Evolutionary conservation across 2,797 vertebrate genomes (phyloP), one percentile per base, ranked within the genome.

Genomic region (Phaenicophaeus curvirostris): DNA sequence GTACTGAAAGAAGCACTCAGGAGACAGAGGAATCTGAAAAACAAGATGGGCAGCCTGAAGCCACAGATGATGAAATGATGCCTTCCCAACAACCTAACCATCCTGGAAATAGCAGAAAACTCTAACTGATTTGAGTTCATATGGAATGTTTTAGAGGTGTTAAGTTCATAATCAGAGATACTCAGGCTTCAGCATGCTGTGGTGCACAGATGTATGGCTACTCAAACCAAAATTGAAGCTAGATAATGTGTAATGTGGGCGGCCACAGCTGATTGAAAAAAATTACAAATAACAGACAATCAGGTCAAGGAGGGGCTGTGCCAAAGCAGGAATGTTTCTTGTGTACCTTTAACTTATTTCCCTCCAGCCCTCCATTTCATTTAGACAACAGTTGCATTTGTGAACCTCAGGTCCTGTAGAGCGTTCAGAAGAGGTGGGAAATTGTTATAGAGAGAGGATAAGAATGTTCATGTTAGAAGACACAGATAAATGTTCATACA

Each of bases 121-220:
- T 57, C 44, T 72, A 69, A 87, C 39, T 75, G 82, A 0, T 75
- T 89, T 84, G 89, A 94, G 85, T 41, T 87, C 90, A 95, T 92
- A 90, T 87, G 85, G 92, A 95, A 95, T 7, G 0, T 85, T 95
- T 96, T 85, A 96, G 89, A 94, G 85, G 95, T 93, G 90, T 94
- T 92, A 92, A 91, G 51, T 89, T 96, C 91, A 87, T 89, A 96
- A 96, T 95, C 95, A 89, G 92, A 91, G 75, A 81, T 75, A 66
- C 65, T 93, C 25, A 21, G 69, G 67, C 75, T 81, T 75, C 84
- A 74, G 61, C 58, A 17, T 9, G 23, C 73, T 58, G 48, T 84
- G 89, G 71, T 69, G 85, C 78, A 81, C 94, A 95, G 95, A 94
- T 93, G 89, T 80, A 94, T 2, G 3, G 13, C 58, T 79, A 54